These are phyloP conservation scores for Oostethus manadensis DNA, from an alignment of 2,113 vertebrate species.

Conservation along the genomic window DNA sequence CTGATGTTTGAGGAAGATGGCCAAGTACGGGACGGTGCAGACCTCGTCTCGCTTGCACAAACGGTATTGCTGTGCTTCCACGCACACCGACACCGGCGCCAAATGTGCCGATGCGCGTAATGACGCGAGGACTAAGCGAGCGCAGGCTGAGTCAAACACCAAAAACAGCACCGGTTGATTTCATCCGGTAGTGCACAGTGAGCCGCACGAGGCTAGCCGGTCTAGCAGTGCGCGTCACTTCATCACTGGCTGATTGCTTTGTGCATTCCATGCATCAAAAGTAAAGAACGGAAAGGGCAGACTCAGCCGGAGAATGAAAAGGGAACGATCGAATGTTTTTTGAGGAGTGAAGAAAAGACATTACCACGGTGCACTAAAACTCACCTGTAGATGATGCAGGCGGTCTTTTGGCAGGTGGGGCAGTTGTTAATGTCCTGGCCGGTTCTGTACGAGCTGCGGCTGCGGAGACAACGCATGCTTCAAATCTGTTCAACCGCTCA, in stretches of 20 bases:
- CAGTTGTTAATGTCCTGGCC: conserved; percentile 99
- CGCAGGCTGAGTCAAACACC: conserved; percentile 14
- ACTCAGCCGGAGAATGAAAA: conserved; percentile 21
- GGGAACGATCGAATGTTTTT: conserved; percentile 2
- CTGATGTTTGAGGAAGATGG: too few species aligned
- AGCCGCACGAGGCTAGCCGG: conserved; percentile 19
- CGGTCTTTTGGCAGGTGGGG: conserved; percentile 93
- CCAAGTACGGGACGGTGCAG: background rate
- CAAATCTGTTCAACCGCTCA: background rate
- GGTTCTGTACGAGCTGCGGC: conserved; percentile 92
- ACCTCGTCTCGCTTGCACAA: background rate
- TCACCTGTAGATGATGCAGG: conserved; percentile 99
- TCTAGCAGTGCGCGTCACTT: conserved; percentile 14
- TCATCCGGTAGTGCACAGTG: conserved; percentile 20
- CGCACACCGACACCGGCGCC: too few species aligned
- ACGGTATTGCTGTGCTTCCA: background rate
- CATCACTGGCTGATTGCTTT: background rate
- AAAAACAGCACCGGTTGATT: conserved; percentile 22
- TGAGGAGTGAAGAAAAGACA: background rate
- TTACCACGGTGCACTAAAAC: background rate
- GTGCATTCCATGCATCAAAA: conserved; percentile 15
- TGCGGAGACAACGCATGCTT: conserved; percentile 66
- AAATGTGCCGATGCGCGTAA: conserved; percentile 26
- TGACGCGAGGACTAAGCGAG: conserved; percentile 11
- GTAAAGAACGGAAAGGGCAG: conserved; percentile 17